Base-by-base conservation (phyloP, 2,113 vertebrate species). In the zebrafish (Danio rerio) region DNA sequence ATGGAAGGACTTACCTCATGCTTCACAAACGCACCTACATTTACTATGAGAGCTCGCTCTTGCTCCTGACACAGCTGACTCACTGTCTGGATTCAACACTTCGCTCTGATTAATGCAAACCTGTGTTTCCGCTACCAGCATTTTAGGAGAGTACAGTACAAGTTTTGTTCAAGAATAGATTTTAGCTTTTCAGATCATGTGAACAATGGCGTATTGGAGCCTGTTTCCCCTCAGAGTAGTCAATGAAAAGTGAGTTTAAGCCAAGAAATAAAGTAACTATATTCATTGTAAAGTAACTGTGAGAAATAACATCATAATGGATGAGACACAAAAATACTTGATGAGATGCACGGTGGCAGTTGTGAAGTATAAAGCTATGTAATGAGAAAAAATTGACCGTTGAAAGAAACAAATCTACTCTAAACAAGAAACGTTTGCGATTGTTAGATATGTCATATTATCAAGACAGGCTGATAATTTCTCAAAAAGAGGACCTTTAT, bases 1-100 rank as follows among this genome's bases (percentile, higher is more conserved):
- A 87, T 91, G 93, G 91, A 92, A 91, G 81, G 91, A 89, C 86
- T 93, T 89, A 92, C 89, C 89, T 93, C 91, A 92, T 89, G 70
- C 84, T 86, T 74, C 65, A 86, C 91, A 90, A 89, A 90, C 88
- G 87, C 89, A 89, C 83, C 63, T 70, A 15, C 21, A 40, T 45
- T 52, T 85, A 87, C 86, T 84, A 87, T 90, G 91, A 85, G 91
- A 91, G 85, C 88, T 87, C 83, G 77, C 76, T 81, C 83, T 86
- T 78, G 78, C 68, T 40, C 84, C 82, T 82, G 42, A 83, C 84
- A 84, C 80, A 70, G 89, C 87, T 93, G 92, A 94, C 88, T 93
- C 93, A 93, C 89, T 62, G 91, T 93, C 93, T 92, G 81, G 84
- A 81, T 52, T 49, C n/a, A 50, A 20, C 45, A 40, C 47, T 50